These are phyloP conservation scores for Cephalopholis sonnerati DNA, from an alignment of 2,113 vertebrate genomes.

Conservation along the genomic window DNA sequence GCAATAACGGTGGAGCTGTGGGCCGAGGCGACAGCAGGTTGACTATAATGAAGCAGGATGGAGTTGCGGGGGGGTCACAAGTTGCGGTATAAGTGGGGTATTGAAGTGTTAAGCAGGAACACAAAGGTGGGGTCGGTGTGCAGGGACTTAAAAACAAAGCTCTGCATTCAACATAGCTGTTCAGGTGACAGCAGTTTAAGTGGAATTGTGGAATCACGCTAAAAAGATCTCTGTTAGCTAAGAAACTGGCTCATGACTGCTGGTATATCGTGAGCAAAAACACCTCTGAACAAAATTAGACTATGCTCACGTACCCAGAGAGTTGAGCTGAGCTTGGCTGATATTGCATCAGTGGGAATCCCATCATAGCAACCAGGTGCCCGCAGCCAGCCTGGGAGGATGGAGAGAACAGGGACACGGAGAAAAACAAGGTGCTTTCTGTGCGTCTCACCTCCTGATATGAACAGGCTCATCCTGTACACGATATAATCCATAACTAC, in stretches of 20 bases:
- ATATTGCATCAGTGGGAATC: constrained; percentile 80
- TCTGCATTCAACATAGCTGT: constrained; percentile 7
- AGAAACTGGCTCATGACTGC: background rate
- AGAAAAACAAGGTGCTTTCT: constrained; percentile 53
- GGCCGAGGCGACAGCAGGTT: constrained; percentile 60
- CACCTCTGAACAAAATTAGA: constrained; percentile 38
- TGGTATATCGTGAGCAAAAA: constrained; percentile 29
- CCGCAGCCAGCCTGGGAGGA: constrained; percentile 43
- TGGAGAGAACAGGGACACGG: constrained; percentile 13
- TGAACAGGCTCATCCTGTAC: background rate
- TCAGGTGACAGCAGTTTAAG: background rate
- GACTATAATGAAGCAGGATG: constrained; percentile 50
- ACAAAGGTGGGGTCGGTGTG: constrained; percentile 55
- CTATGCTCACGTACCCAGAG: constrained; percentile 36
- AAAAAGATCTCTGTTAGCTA: background rate
- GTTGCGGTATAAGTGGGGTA: constrained; percentile 37
- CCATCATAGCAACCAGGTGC: constrained; percentile 71
- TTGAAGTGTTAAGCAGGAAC: constrained; percentile 68
- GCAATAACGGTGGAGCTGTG: constrained; percentile 30
- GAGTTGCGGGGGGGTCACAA: constrained; percentile 1
- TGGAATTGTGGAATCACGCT: background rate
- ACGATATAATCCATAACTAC: background rate
- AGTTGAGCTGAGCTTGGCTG: constrained; percentile 59
- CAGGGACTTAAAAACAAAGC: constrained; percentile 40
- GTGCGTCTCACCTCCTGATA: background rate